Percentiles rank a stretch among this genome's conserved stretches.
These are phyloP conservation scores for Agrotis puta DNA, from an alignment of 2,888 invertebrate species.

Conservation along the genomic window DNA sequence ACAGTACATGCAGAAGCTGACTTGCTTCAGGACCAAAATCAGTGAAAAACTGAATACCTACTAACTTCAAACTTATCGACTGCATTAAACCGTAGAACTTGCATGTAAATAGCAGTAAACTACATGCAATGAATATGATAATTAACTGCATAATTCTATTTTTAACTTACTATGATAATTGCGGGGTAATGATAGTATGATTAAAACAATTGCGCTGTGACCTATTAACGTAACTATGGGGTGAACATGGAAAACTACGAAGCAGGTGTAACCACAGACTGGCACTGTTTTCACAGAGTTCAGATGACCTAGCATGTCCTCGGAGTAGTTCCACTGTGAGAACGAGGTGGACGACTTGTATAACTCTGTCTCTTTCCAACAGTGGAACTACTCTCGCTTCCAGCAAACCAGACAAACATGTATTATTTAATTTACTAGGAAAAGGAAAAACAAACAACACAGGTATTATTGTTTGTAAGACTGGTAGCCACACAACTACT, in stretches of 20 bases:
- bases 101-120: not conserved
- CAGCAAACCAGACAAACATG: not conserved
- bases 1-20: too few relatives aligned
- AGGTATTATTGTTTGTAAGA: conserved; percentile 3
- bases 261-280: not conserved
- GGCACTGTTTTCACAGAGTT: too few relatives aligned
- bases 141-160: conserved; percentile 43
- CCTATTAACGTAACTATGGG: conserved; percentile 28
- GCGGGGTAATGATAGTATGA: conserved; percentile 29
- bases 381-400: too few relatives aligned
- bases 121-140: conserved; percentile 35
- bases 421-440: conserved; percentile 11
- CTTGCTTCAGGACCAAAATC: not conserved
- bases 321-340: too few relatives aligned
- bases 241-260: conserved; percentile 26
- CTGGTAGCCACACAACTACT: not conserved
- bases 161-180: conserved; percentile 47
- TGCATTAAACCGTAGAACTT: not conserved
- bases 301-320: too few relatives aligned
- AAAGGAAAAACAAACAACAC: conserved; percentile 13
- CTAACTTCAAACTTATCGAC: not conserved
- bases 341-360: too few relatives aligned
- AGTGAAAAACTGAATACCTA: not conserved
- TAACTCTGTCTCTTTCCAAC: too few relatives aligned
- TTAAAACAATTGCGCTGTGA: conserved; percentile 48